These are phyloP conservation scores for Branchipolynoe longqiensis DNA, from an alignment of 2,888 invertebrate species.

Conservation along the genomic window DNA sequence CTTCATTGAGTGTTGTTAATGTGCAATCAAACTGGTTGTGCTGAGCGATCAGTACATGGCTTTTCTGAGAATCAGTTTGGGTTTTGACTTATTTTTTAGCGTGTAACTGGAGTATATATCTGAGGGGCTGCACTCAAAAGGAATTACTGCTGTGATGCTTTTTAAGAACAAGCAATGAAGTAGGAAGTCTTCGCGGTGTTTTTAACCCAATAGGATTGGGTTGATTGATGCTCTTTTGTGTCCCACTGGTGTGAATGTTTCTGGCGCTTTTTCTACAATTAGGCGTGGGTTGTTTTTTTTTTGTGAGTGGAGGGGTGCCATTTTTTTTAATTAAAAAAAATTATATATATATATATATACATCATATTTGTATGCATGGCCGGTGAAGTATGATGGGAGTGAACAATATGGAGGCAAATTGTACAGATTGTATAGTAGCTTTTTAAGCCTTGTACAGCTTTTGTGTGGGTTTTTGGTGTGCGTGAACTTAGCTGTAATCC, in stretches of 20 bases:
- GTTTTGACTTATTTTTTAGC: background rate
- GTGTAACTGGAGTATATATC: background rate
- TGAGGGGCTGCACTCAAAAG: background rate
- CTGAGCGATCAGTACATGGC: background rate
- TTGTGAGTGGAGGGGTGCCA: background rate
- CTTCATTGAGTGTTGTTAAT: no score
- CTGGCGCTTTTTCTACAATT: background rate
- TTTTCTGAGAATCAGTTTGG: background rate
- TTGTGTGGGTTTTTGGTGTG: slow-evolving; percentile 16
- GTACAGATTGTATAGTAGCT: slow-evolving; percentile 37
- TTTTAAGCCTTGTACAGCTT: slow-evolving; percentile 23
- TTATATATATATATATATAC: background rate
- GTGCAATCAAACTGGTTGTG: no score
- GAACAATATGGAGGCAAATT: background rate
- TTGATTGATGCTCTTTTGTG: background rate
- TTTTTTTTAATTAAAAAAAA: background rate
- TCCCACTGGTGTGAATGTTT: background rate
- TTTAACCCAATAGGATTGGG: background rate
- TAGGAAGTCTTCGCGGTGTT: background rate
- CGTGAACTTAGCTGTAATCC: background rate
- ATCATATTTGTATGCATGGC: background rate
- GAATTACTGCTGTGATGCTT: background rate
- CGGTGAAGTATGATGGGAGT: background rate
- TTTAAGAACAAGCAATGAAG: background rate
- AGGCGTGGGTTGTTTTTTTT: background rate